Base-by-base conservation (phyloP, 2,888 invertebrate genomes). In the Rhyacophila evoluta region DNA sequence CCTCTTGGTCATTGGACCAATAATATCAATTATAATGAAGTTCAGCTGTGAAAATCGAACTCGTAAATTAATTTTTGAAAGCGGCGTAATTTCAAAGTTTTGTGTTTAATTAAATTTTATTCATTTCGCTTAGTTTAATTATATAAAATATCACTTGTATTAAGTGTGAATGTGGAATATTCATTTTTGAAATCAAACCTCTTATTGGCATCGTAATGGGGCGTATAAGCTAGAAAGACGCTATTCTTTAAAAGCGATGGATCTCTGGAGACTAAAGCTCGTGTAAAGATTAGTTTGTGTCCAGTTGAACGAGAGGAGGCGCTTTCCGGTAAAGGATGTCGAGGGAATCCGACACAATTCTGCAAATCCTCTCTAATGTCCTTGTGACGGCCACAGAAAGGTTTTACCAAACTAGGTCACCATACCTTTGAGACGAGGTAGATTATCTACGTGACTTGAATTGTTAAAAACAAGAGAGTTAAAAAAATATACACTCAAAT, bases 371-470 rank as follows among this genome's bases (percentile, higher is more conserved):
- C 55, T 55, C 19, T 55, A 55, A 55, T 55, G 55, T 55, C 55
- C 55, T 8, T 55, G 55, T 19, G 55, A 55, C 55, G 12, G 25
- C 55, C 55, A 8, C 55, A 55, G 55, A 55, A 55, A 55, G 55
- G 25, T 55, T 55, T 55, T 55, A 19, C 55, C 19, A 19, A 55
- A 55, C 19, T 55, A 55, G 55, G 55, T 55, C 55, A 55, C 55
- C 55, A 19, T 25, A 25, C 55, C 55, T 55, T 55, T 55, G 55
- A 55, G 25, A 55, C 25, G 25, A 55, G 55, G 19, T 25, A 55
- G 55, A 19, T 55, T 55, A 55, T 19, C 55, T 55, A 55, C 55
- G 55, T 55, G 55, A 55, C 55, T 55, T 19, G 55, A 55, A 55
- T 55, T 19, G 55, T 6, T 55, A 25, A 19, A 8, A 2, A 15